phyloP scores from a whole-genome alignment of 2,797 vertebrate species.

The Urophycis tenuis region DNA sequence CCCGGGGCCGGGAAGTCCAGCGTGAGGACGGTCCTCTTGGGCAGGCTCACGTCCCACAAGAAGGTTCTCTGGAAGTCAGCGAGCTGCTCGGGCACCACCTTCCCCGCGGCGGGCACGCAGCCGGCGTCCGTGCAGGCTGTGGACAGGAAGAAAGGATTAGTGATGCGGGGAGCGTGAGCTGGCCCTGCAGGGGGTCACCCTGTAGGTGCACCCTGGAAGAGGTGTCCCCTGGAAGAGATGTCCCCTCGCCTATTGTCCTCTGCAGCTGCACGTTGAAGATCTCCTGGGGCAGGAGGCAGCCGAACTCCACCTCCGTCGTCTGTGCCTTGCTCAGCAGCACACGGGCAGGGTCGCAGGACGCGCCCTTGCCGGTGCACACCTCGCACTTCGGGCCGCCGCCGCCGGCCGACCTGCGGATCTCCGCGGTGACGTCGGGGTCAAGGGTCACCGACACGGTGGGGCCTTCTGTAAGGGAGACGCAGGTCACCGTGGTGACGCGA shows the following conservation, averaged over 20 bases:
- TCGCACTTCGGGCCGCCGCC: not conserved
- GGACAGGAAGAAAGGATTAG: not conserved
- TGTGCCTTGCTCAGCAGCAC: not conserved
- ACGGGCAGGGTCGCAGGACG: not conserved
- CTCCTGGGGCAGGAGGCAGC: not conserved
- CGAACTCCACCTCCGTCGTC: not conserved
- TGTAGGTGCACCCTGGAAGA: too few relatives aligned
- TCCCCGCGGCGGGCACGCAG: slow-evolving; percentile 70
- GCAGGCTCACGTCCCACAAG: slow-evolving; percentile 72
- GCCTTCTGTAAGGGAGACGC: not conserved
- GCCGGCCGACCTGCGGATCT: not conserved
- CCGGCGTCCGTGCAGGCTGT: slow-evolving; percentile 56
- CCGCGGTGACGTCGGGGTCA: not conserved
- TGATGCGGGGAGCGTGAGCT: too few relatives aligned
- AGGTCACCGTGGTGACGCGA: too few relatives aligned
- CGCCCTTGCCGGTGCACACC: not conserved
- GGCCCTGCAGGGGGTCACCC: too few relatives aligned
- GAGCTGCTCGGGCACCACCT: slow-evolving; percentile 60
- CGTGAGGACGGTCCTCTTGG: slow-evolving; percentile 53
- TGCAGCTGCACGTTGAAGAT: not conserved
- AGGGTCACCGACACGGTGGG: not conserved
- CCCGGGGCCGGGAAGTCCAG: slow-evolving; percentile 67
- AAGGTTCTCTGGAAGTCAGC: slow-evolving; percentile 73
- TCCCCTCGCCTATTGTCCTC: not conserved
- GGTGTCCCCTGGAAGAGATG: too few relatives aligned